Conservation (phyloP, 2,113 vertebrate genomes). For the Eulemur rufifrons region DNA sequence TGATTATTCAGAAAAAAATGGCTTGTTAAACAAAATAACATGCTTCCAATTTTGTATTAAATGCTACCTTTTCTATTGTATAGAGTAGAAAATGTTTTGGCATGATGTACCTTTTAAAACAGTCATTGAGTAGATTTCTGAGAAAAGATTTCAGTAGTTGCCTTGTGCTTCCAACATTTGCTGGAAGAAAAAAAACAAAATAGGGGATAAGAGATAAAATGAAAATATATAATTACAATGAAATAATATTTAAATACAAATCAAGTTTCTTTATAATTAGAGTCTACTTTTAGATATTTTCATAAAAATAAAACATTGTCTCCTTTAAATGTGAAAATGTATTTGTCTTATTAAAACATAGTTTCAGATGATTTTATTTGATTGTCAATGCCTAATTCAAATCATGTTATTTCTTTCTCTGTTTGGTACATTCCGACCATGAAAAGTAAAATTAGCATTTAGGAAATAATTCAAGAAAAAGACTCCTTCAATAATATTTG, state of each 20-base stretch:
- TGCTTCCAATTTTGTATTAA: background rate
- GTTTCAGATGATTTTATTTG: background rate
- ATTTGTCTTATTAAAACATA: background rate
- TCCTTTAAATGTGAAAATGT: background rate
- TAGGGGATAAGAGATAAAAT: background rate
- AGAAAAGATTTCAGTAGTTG: background rate
- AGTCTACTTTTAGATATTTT: background rate
- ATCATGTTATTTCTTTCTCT: background rate
- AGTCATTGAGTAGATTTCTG: background rate
- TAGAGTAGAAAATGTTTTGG: background rate
- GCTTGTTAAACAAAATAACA: background rate
- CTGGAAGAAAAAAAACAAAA: background rate
- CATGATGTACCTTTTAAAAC: background rate
- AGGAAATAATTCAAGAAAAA: conserved; percentile 40
- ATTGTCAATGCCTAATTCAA: background rate
- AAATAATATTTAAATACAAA: background rate
- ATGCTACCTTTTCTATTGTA: fast-evolving
- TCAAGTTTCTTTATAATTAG: background rate
- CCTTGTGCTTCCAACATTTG: background rate
- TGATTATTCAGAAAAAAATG: background rate
- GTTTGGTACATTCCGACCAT: background rate
- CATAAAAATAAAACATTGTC: background rate
- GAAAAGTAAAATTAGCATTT: conserved; percentile 38
- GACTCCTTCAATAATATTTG: background rate
- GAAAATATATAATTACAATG: background rate